phyloP scores from a whole-genome alignment of 64 coral and sea anemone genomes.

The Actinia tenebrosa region DNA sequence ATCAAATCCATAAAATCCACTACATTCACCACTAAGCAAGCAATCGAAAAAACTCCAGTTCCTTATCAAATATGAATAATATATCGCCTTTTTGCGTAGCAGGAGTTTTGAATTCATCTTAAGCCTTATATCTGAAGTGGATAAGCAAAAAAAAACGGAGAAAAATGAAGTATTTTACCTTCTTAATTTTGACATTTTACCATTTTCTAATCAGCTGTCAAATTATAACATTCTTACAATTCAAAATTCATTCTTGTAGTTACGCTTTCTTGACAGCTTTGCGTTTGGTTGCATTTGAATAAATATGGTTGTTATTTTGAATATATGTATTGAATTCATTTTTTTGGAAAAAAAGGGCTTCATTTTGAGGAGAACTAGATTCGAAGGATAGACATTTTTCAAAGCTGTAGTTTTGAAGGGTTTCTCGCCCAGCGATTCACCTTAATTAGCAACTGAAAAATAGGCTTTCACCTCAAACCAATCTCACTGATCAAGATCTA shows the following conservation, averaged over 20 bases:
- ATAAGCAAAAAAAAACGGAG: not conserved
- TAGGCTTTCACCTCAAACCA: not conserved
- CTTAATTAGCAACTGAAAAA: not conserved
- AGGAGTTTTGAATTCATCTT: not conserved
- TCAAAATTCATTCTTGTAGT: not conserved
- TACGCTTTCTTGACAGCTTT: not conserved
- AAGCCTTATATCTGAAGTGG: constrained; percentile 1
- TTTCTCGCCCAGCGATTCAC: not conserved
- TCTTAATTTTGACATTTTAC: not conserved
- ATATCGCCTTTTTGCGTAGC: not conserved
- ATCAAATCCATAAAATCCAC: not conserved
- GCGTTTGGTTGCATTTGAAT: not conserved
- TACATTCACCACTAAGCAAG: not conserved
- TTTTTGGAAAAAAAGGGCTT: not conserved
- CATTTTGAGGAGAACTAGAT: not conserved
- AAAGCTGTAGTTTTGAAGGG: not conserved
- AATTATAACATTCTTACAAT: not conserved
- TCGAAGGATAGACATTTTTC: not conserved
- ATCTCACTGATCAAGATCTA: not conserved
- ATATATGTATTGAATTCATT: not conserved
- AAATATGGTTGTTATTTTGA: not conserved
- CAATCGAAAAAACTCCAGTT: not conserved
- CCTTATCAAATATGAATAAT: not conserved
- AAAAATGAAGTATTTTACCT: not conserved
- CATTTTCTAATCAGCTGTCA: not conserved